Evolutionary conservation across 2,888 invertebrate genomes (phyloP), one percentile per base, ranked within the genome.

Genomic region (Drosophila villosipedis): DNA sequence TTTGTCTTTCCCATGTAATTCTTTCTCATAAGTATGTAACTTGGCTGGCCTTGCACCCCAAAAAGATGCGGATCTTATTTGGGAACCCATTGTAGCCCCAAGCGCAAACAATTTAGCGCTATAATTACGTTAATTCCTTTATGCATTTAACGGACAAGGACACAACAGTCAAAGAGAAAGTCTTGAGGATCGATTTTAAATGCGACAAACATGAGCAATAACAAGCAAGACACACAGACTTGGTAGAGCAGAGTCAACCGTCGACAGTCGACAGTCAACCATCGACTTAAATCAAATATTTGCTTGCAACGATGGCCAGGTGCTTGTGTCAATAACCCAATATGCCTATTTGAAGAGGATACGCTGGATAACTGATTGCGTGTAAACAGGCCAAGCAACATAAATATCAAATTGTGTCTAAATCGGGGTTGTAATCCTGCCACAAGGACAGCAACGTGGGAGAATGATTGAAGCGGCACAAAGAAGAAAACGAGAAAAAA

Each of bases 291-390:
- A 31, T 77, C 66, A 64, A 75, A 80, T 88, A 84, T 79, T 84
- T 80, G 82, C 64, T 63, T 65, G 73, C 68, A 83, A 76, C 70
- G 68, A 60, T 72, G 69, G 70, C 87, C 87, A 87, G 90, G 88
- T 87, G 87, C 80, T 82, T 82, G 57, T 80, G 89, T 87, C 89
- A 83, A 87, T 82, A 78, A 49, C 16, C 39, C 49, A 73, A 55
- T 28, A 2, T 6, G 19, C 49, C 72, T 75, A 62, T 62, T 86
- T 86, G 76, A 73, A 39, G 82, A 82, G 79, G 80, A 80, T 65
- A 33, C 12, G 58, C 22, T 28, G 28, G 28, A 28, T 28, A 71
- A 78, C 64, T 71, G 78, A 78, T 78, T 78, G 66, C 78, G 63
- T 35, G 73, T 49, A 58, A 60, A 71, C 57, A 60, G 66, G 31